Base-by-base conservation (phyloP, 2,797 vertebrate genomes). In the Spinibarbus caldwelli region DNA sequence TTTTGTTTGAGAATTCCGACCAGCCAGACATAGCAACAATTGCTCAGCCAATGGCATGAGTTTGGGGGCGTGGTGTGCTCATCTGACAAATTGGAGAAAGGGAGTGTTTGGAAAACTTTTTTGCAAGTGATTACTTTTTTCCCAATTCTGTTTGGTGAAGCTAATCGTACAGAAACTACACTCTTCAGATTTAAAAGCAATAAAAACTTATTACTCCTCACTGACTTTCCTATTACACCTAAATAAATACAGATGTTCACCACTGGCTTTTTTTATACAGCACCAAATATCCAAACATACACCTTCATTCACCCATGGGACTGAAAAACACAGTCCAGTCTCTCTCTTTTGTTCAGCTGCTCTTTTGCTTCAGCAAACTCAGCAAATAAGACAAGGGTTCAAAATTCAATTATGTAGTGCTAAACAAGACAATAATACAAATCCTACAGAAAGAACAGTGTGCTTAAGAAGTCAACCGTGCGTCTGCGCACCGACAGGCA, bases 401-500 rank as follows among this genome's bases (percentile, higher is more conserved):
- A 78, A 82, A 77, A 90, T 89, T 90, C n/a, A 91, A 86, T 90
- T 83, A 90, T 45, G 34, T 72, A 29, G 54, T 38, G 73, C 68
- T 87, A 88, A 88, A 85, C 86, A 86, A 80, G 81, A 88, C 84
- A 82, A 89, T 80, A 85, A 89, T 83, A 89, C 88, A 90, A 90
- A 89, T 89, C 72, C 41, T 45, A 85, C 43, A 84, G 73, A 86
- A 83, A 80, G 82, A 87, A 84, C 66, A 79, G 83, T 78, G 43
- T 81, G 78, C 57, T 79, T 84, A 77, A 82, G 70, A 88, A 83
- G 78, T 87, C 85, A 87, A 66, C 82, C 59, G 43, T 43, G 71
- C 72, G 57, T 68, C 19, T 47, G 49, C 4, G 49, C 75, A 72
- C 75, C 15, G n/a, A 49, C 49, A 72, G 67, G 62, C 86, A 26